Evolutionary conservation across 2,888 invertebrate species (phyloP).

Genomic region (Strigamia transsilvanica): DNA sequence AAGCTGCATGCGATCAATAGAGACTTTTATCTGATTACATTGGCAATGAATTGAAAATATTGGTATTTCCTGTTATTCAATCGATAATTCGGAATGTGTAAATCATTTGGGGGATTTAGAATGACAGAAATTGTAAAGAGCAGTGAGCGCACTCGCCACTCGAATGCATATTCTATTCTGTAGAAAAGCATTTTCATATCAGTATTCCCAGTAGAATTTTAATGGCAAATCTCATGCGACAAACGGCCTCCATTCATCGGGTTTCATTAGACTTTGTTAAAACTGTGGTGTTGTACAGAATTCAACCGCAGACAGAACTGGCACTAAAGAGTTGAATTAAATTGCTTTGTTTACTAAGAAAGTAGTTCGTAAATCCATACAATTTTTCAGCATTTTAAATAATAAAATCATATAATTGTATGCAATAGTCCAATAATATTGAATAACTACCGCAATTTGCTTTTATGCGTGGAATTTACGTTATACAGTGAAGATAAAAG

Average conservation of each 20-base stretch:
- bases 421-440: no score
- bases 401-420: no score
- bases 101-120: background rate
- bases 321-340: background rate
- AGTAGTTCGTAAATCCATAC: no score
- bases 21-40: conserved; percentile 26
- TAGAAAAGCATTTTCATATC: conserved; percentile 22
- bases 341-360: background rate
- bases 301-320: conserved; percentile 15
- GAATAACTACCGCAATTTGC: no score
- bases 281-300: background rate
- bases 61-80: conserved; percentile 18
- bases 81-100: conserved; percentile 37
- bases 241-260: background rate
- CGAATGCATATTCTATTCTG: background rate
- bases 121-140: conserved; percentile 12
- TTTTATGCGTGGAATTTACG: no score
- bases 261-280: conserved; percentile 29
- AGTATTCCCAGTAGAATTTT: conserved; percentile 15
- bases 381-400: no score
- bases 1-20: conserved; percentile 10
- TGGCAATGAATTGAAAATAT: conserved; percentile 30
- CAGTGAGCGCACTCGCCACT: background rate
- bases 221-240: conserved; percentile 27
- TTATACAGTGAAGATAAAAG: no score